These are phyloP conservation scores for Dichetophora obliterata DNA, from an alignment of 2,888 invertebrate species.

Conservation along the genomic window DNA sequence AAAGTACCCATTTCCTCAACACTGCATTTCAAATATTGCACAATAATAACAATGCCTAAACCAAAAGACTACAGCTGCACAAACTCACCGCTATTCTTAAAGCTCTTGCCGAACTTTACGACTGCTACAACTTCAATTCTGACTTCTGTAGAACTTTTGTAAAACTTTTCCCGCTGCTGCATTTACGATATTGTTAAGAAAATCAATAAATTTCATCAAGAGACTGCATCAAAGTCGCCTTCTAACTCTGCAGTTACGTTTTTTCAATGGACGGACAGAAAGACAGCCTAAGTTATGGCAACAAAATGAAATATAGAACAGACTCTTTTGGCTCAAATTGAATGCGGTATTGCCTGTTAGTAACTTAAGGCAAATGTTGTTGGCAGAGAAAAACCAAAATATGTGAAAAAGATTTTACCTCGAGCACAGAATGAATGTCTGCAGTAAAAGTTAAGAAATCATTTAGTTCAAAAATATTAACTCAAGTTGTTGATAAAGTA, in stretches of 20 bases:
- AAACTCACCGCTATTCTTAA: too few relatives aligned
- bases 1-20: too few relatives aligned
- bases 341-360: neutral
- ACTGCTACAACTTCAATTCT: neutral
- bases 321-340: neutral
- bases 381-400: neutral
- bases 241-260: too few relatives aligned
- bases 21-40: too few relatives aligned
- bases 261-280: neutral
- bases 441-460: constrained; percentile 11
- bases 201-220: constrained; percentile 20
- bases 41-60: too few relatives aligned
- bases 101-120: too few relatives aligned
- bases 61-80: too few relatives aligned
- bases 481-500: neutral
- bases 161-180: neutral
- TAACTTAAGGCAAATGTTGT: neutral
- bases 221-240: constrained; percentile 28
- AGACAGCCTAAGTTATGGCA: neutral
- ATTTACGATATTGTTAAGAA: constrained; percentile 11
- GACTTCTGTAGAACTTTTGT: neutral
- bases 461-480: constrained; percentile 5
- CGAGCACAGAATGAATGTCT: neutral
- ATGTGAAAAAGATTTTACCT: neutral
- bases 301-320: neutral